A percentile compares a stretch with the other conserved stretches of the same genome.
Conservation (phyloP, 2,888 invertebrate species). For the Leucophora obtusa region DNA sequence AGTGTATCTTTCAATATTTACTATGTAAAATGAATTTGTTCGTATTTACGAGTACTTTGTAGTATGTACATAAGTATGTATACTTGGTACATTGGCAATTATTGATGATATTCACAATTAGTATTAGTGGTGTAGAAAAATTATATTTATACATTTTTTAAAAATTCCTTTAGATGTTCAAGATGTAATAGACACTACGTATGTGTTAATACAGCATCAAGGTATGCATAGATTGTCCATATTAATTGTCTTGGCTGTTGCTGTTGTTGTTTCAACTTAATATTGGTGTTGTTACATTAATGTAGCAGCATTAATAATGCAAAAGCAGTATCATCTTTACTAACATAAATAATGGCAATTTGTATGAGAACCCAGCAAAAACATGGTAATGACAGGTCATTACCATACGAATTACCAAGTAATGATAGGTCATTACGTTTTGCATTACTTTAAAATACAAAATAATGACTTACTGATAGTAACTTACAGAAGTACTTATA, state of each 20-base stretch:
- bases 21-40: not conserved
- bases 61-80: no score
- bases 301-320: constrained; percentile 15
- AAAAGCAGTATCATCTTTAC: constrained; percentile 11
- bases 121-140: no score
- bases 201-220: not conserved
- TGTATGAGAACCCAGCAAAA: not conserved
- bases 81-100: no score
- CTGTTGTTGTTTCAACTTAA: not conserved
- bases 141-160: not conserved
- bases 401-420: no score
- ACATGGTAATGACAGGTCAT: no score
- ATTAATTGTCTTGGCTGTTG: constrained; percentile 8
- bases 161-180: not conserved
- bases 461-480: no score
- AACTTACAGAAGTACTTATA: no score
- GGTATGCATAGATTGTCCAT: constrained; percentile 10
- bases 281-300: not conserved
- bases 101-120: no score
- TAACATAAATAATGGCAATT: not conserved
- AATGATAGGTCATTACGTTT: no score
- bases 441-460: no score
- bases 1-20: not conserved
- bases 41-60: not conserved
- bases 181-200: not conserved